Base-by-base conservation (phyloP, 2,888 invertebrate species). In the Limulus polyphemus region DNA sequence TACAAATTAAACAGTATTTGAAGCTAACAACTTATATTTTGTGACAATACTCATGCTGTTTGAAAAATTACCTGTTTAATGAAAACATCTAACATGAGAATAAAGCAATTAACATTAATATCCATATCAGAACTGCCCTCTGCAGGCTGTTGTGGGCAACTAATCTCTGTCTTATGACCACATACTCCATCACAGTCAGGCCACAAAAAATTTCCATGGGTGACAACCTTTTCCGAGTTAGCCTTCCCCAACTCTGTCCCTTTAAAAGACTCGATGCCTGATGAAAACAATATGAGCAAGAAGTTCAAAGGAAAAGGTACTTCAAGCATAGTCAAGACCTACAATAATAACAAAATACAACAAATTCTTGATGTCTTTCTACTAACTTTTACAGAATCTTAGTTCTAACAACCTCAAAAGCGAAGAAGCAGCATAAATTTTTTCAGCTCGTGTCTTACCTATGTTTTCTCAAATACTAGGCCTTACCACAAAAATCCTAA, bases 21-120 rank as follows among this genome's bases (percentile, higher is more conserved):
- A 32, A 32, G 32, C 3, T 32, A 32, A 32, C 32, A 1, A n/a
- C n/a, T n/a, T 32, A 32, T 32, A 5, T 7, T 32, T 32, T 32
- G 32, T 32, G 32, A 32, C 32, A n/a, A n/a, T 14, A 13, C 51
- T 10, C 51, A 7, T n/a, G 14, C 51, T 13, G 14, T 14, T 50
- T n/a, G 14, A 55, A 47, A 46, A 60, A 66, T 67, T 68, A 88
- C 89, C 82, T 99, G 98, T 79, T 94, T 94, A 13, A 97, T 79
- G 57, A 95, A 79, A 69, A 97, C 87, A 74, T 99, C 98, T 67
- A 98, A 79, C 93, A 98, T 95, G 51, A 97, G 82, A 69, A 97
- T 91, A 75, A 93, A 97, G 74, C 95, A 95, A 0, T 90, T 89
- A n/a, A 95, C 80, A 75, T 92, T 90, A 59, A 76, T 72, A 63